These are phyloP conservation scores for Anagyrus pseudococci DNA, from an alignment of 2,888 invertebrate species.

Conservation along the genomic window DNA sequence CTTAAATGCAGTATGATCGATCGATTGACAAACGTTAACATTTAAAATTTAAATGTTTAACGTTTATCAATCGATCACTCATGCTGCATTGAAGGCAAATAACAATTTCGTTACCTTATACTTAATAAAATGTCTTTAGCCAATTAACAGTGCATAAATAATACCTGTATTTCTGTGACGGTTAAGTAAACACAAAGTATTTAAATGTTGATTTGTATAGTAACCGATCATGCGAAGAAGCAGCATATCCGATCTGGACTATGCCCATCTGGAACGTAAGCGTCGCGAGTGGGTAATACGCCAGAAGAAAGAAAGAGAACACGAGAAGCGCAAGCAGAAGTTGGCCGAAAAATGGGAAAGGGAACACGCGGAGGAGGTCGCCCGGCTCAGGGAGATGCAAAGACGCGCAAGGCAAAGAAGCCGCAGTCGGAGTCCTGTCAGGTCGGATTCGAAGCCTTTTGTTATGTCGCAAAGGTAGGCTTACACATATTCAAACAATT, in stretches of 20 bases:
- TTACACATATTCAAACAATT: not conserved
- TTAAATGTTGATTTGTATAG: too few relatives aligned
- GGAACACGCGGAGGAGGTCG: slow-evolving; percentile 10
- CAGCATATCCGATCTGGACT: not conserved
- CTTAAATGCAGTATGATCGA: too few relatives aligned
- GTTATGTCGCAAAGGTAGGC: slow-evolving; percentile 28
- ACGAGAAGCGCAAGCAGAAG: slow-evolving; percentile 25
- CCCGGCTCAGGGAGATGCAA: not conserved
- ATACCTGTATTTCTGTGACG: too few relatives aligned
- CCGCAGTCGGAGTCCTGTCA: slow-evolving; percentile 18
- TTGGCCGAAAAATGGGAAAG: slow-evolving; percentile 35
- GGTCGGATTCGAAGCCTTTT: slow-evolving; percentile 6
- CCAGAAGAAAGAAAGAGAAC: slow-evolving; percentile 19
- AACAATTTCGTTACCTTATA: too few relatives aligned
- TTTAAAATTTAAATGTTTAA: too few relatives aligned
- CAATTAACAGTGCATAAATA: too few relatives aligned
- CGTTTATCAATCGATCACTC: too few relatives aligned
- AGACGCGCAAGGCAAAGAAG: slow-evolving; percentile 6
- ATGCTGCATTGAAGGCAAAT: too few relatives aligned
- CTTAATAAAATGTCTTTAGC: too few relatives aligned
- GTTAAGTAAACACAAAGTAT: too few relatives aligned
- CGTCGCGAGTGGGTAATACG: slow-evolving; percentile 22
- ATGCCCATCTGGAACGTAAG: not conserved
- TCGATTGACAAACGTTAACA: too few relatives aligned
- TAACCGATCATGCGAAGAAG: too few relatives aligned